Conservation (phyloP, 2,888 invertebrate genomes). For the Pimpla rufipes region DNA sequence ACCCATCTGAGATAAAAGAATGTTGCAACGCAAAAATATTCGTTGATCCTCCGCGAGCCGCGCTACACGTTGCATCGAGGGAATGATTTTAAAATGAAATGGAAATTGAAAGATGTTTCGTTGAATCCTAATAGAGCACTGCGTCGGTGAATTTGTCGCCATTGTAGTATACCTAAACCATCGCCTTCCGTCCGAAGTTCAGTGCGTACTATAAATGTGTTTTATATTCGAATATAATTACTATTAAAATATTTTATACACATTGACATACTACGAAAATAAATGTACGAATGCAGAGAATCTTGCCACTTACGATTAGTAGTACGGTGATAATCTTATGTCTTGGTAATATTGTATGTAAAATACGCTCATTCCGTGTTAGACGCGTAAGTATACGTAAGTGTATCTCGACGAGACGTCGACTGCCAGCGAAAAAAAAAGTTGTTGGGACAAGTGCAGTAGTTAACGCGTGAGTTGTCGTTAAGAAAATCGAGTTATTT, state of each 20-base stretch:
- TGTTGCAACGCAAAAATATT: conserved; percentile 21
- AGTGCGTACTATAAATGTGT: conserved; percentile 43
- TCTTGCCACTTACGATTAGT: conserved; percentile 60
- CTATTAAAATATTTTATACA: conserved; percentile 38
- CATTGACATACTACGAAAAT: conserved; percentile 23
- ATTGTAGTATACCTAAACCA: conserved; percentile 56
- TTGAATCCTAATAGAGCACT: conserved; percentile 24
- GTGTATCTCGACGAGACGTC: not conserved
- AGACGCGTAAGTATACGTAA: conserved; percentile 1
- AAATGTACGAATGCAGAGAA: conserved; percentile 40
- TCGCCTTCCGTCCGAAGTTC: conserved; percentile 62
- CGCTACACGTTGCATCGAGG: conserved; percentile 12
- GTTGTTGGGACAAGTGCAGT: conserved; percentile 40
- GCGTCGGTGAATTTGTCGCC: conserved; percentile 58
- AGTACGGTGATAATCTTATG: conserved; percentile 45
- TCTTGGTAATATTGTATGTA: conserved; percentile 30
- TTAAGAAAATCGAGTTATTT: conserved; percentile 61
- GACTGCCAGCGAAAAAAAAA: conserved; percentile 47
- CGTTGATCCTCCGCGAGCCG: not conserved
- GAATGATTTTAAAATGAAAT: conserved; percentile 32
- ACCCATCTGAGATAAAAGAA: conserved; percentile 7
- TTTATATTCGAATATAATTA: conserved; percentile 46
- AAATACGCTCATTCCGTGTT: conserved; percentile 12
- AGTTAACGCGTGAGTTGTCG: conserved; percentile 40
- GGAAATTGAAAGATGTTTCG: conserved; percentile 21